Base-by-base conservation (phyloP, 2,888 invertebrate genomes). In the Standfussiana lucernea region DNA sequence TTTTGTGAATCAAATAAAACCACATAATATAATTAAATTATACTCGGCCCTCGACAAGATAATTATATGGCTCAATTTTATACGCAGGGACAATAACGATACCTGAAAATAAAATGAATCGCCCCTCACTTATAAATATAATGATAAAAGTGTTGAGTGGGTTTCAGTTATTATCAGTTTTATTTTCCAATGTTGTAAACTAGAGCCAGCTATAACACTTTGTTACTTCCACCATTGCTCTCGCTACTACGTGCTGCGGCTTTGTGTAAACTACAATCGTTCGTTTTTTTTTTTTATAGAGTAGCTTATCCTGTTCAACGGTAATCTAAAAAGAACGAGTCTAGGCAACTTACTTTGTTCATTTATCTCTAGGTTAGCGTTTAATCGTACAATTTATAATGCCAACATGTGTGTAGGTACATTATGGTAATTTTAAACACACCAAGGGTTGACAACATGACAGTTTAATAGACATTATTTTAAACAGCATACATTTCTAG, bases 251-350 rank as follows among this genome's bases (percentile, higher is more conserved):
- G 74, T 80, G 68, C 75, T 66, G 79, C 61, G 77, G 82, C 82
- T 84, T 89, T 83, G 82, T 84, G 78, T 75, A 59, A 75, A 79
- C 71, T 72, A 75, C 72, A 79, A 78, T 75, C 47, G 67, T 67
- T 76, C 11, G 42, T 56, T 76, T 80, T 59, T 76, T 59, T 76
- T 80, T 86, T 84, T 79, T 80, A 79, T 69, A 73, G 61, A 81
- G 73, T 70, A 85, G 83, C 82, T 83, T 82, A 80, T 82, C 80
- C 76, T 77, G 79, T 83, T 88, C 76, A 80, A 80, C 80, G 79
- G 72, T 87, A 72, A 74, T 71, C 84, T 88, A 86, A 87, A 90
- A 86, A 79, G 77, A 79, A 73, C 85, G 71, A 84, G 42, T 74
- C 70, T 56, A 32, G 13, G 40, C 53, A 77, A 69, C 67, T 67